These are phyloP conservation scores for Rhynchophorus ferrugineus DNA, from an alignment of 1,140 invertebrate genomes.

Conservation along the genomic window DNA sequence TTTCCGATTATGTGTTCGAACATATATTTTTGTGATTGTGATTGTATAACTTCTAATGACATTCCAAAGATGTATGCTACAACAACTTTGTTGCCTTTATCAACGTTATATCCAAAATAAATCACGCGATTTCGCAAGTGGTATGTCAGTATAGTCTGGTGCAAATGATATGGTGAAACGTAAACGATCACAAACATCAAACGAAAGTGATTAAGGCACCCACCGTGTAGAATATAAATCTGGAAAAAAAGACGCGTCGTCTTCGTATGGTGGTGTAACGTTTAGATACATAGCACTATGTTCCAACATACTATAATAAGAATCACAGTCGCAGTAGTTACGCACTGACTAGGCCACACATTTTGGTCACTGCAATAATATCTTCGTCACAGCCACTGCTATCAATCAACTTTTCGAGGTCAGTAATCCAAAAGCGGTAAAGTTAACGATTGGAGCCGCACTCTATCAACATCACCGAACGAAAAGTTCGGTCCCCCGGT, in stretches of 20 bases:
- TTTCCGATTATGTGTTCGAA: too few species aligned
- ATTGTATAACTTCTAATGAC: too few species aligned
- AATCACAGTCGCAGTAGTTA: constrained; percentile 23
- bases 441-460: too few species aligned
- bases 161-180: too few species aligned
- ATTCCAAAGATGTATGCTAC: too few species aligned
- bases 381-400: constrained; percentile 14
- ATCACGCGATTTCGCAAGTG: too few species aligned
- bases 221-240: constrained; percentile 36
- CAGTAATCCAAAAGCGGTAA: constrained; percentile 1
- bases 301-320: constrained; percentile 33
- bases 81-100: too few species aligned
- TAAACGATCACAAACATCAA: constrained; percentile 9
- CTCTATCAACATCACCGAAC: too few species aligned
- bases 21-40: too few species aligned
- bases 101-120: too few species aligned
- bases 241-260: constrained; percentile 35
- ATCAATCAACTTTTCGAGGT: not conserved
- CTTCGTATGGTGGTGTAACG: constrained; percentile 34
- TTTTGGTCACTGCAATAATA: constrained; percentile 2
- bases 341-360: constrained; percentile 20
- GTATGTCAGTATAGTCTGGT: too few species aligned
- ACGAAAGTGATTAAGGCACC: constrained; percentile 21
- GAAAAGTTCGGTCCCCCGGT: too few species aligned
- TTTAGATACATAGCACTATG: constrained; percentile 38